A percentile compares a stretch with the other conserved stretches of the same genome.
phyloP scores from a whole-genome alignment of 1,140 invertebrate genomes.

The Reticulitermes speratus region DNA sequence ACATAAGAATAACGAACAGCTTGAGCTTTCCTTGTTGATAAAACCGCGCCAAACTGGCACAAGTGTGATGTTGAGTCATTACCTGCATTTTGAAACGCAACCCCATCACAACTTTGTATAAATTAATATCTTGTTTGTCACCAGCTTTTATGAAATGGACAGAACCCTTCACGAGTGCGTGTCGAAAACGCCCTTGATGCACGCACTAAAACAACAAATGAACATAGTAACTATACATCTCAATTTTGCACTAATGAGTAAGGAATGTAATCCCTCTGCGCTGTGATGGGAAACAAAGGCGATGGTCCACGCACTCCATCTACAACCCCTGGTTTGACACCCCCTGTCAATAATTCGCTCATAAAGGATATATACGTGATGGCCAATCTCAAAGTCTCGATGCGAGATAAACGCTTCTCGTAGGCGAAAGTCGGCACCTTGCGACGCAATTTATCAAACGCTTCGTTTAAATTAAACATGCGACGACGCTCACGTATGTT shows the following conservation, averaged over 20 bases:
- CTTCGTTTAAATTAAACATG: slow-evolving; percentile 98
- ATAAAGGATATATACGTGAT: slow-evolving; percentile 99
- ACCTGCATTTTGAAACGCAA: too few species aligned
- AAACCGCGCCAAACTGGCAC: too few species aligned
- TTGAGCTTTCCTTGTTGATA: too few species aligned
- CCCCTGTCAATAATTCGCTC: slow-evolving; percentile 72
- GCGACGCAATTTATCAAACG: slow-evolving; percentile 88
- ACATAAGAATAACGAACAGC: too few species aligned
- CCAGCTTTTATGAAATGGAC: too few species aligned
- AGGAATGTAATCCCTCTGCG: slow-evolving; percentile 42
- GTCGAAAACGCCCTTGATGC: too few species aligned
- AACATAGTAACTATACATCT: not conserved
- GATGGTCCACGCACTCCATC: slow-evolving; percentile 38
- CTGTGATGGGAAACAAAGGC: slow-evolving; percentile 36
- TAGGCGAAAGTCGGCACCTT: slow-evolving; percentile 99
- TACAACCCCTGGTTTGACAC: slow-evolving; percentile 44
- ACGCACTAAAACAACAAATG: not conserved
- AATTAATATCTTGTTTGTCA: too few species aligned
- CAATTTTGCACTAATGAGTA: slow-evolving; percentile 37
- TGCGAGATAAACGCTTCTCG: slow-evolving; percentile 95
- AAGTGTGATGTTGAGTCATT: too few species aligned
- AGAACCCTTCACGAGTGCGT: too few species aligned
- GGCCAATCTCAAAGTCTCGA: slow-evolving; percentile 93
- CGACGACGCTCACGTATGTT: slow-evolving; percentile 91
- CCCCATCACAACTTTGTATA: too few species aligned